Percentiles rank a stretch among this genome's conserved stretches.
Evolutionary conservation across 2,797 vertebrate species (phyloP).

Genomic region (Xenops minutus): DNA sequence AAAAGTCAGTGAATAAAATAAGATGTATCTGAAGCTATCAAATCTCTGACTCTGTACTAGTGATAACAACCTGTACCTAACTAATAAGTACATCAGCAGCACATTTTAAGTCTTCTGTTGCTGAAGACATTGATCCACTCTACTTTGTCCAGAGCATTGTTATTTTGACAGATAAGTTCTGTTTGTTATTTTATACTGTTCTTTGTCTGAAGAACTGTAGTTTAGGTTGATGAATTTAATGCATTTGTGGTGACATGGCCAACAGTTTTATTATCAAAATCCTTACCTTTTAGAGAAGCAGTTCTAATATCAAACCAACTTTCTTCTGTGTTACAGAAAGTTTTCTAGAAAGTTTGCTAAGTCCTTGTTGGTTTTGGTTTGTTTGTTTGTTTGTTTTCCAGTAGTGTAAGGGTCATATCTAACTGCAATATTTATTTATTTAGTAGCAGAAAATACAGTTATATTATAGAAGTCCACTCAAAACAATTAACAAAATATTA

Average conservation of each 20-base stretch:
- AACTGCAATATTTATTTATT: not conserved
- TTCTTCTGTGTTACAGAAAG: not conserved
- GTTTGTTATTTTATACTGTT: not conserved
- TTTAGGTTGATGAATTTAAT: not conserved
- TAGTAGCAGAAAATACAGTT: not conserved
- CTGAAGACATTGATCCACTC: not conserved
- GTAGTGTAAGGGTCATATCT: not conserved
- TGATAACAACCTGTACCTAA: not conserved
- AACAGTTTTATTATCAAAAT: not conserved
- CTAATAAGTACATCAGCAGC: not conserved
- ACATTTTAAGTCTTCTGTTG: not conserved
- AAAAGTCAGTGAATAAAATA: not conserved
- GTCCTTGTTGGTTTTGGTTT: not conserved
- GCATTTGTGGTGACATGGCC: not conserved
- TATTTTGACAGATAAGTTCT: not conserved
- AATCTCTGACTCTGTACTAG: not conserved
- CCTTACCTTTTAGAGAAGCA: not conserved
- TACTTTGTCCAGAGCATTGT: not conserved
- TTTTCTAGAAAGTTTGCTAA: not conserved
- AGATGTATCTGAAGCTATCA: not conserved
- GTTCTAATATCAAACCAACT: not conserved
- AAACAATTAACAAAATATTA: not conserved
- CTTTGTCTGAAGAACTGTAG: not conserved
- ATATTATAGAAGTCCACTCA: not conserved
- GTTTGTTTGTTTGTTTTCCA: fast-evolving